Evolutionary conservation across 2,797 vertebrate genomes (phyloP).

Genomic region (Moxostoma hubbsi): DNA sequence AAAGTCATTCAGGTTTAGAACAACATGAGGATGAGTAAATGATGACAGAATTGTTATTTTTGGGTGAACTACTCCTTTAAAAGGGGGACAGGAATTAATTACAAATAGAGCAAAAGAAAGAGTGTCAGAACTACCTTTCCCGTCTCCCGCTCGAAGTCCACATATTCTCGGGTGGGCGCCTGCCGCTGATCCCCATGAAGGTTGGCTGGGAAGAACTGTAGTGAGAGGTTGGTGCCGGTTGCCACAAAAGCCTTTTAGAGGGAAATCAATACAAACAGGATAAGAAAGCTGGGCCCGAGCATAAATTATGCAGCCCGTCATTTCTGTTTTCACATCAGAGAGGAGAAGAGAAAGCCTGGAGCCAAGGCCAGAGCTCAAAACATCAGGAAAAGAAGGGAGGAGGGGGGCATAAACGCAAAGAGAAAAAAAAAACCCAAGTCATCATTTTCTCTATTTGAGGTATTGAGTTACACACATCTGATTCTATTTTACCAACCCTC

Average conservation of each 20-base stretch:
- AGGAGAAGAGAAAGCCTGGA: conserved; percentile 56
- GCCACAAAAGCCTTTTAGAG: conserved; percentile 98
- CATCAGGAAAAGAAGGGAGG: conserved; percentile 41
- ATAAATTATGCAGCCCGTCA: conserved; percentile 89
- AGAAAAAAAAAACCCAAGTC: conserved; percentile 74
- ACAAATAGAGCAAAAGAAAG: conserved; percentile 26
- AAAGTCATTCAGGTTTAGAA: no score
- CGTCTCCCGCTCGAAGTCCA: conserved; percentile 97
- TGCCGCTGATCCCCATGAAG: conserved; percentile 96
- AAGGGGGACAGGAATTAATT: background rate
- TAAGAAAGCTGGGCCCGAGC: conserved; percentile 84
- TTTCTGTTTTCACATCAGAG: conserved; percentile 89
- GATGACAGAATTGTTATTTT: no score
- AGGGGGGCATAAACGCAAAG: conserved; percentile 13
- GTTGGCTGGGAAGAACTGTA: conserved; percentile 99
- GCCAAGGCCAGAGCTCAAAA: conserved; percentile 53
- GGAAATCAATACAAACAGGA: conserved; percentile 92
- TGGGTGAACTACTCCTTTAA: background rate
- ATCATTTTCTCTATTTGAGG: conserved; percentile 92
- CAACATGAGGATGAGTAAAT: no score
- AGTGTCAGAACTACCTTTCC: conserved; percentile 88
- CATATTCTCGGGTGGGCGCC: conserved; percentile 94
- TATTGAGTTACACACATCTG: conserved; percentile 97
- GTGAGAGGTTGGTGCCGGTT: conserved; percentile 99
- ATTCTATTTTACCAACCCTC: conserved; percentile 92